Evolutionary conservation across 2,113 vertebrate genomes (phyloP), one percentile per base, ranked within the genome.

Genomic region (Grantiella picta): DNA sequence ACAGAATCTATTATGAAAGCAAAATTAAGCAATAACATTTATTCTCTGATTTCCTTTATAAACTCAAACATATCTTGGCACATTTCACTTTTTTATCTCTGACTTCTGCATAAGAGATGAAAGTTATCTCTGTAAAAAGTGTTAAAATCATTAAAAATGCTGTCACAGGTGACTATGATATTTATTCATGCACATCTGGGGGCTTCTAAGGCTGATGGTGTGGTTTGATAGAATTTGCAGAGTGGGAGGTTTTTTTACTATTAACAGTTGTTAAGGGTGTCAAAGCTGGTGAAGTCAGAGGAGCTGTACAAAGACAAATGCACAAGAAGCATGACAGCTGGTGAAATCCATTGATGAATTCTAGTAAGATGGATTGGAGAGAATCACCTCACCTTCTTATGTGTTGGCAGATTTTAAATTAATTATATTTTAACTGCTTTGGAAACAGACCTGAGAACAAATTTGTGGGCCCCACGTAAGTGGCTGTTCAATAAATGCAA

Each of bases 141-240:
- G 49, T 66, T 72, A 81, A 88, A 93, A 72, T 72, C 56, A 66
- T 94, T 96, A 84, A 75, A 49, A 63, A 28, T 72, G 72, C 89
- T 94, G 85, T 97, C 95, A 95, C 71, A 96, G 90, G 68, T 90
- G 90, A 92, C 75, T 82, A 1, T 84, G 66, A 49, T 84, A 84
- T 90, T 96, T 97, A 96, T 97, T 97, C 80, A 91, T 52, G 77
- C 38, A 76, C 64, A 75, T 85, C 50, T 63, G 36, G 75, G 80
- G 64, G 63, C 66, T 91, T 64, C 38, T 88, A 79, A 92, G 75
- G 60, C 89, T 91, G 93, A 57, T 59, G 65, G 27, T 56, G 28
- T 47, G 42, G 50, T 33, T 96, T 89, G 89, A 89, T 76, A 90
- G 53, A 95, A 97, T 96, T 97, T 89, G 88, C 56, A 89, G 82